A percentile compares a stretch with the other conserved stretches of the same genome.
Evolutionary conservation across 1,140 invertebrate species (phyloP).

Genomic region (Zophobas morio): DNA sequence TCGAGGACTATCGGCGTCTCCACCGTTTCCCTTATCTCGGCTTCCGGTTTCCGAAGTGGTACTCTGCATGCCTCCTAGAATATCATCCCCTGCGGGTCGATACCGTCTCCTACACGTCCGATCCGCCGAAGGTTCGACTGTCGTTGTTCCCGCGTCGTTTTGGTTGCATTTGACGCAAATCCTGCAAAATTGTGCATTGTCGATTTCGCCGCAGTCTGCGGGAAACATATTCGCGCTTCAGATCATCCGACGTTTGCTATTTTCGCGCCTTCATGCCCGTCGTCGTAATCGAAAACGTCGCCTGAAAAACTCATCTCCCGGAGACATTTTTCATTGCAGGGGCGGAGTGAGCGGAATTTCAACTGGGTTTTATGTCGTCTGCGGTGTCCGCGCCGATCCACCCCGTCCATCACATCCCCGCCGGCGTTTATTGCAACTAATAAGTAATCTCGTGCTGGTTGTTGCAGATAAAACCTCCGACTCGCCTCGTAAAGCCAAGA

Average conservation of each 20-base stretch:
- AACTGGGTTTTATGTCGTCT: background rate
- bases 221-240: conserved; percentile 35
- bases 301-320: conserved; percentile 29
- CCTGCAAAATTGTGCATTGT: conserved; percentile 30
- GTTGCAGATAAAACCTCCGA: conserved; percentile 17
- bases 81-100: conserved; percentile 18
- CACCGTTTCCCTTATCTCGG: conserved; percentile 8
- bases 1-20: background rate
- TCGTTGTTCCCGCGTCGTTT: conserved; percentile 18
- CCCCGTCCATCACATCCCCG: no score
- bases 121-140: background rate
- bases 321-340: conserved; percentile 33
- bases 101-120: conserved; percentile 18
- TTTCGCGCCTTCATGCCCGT: conserved; percentile 23
- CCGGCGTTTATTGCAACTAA: conserved; percentile 13
- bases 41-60: conserved; percentile 26
- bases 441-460: conserved; percentile 27
- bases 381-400: background rate
- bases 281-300: conserved; percentile 20
- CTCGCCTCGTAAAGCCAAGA: conserved; percentile 4
- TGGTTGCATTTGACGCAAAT: conserved; percentile 9
- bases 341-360: conserved; percentile 1
- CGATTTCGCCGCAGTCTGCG: conserved; percentile 34
- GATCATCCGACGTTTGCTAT: conserved; percentile 36
- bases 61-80: background rate